Conservation (phyloP, 1,140 invertebrate genomes). For the Nasonia longicornis region DNA sequence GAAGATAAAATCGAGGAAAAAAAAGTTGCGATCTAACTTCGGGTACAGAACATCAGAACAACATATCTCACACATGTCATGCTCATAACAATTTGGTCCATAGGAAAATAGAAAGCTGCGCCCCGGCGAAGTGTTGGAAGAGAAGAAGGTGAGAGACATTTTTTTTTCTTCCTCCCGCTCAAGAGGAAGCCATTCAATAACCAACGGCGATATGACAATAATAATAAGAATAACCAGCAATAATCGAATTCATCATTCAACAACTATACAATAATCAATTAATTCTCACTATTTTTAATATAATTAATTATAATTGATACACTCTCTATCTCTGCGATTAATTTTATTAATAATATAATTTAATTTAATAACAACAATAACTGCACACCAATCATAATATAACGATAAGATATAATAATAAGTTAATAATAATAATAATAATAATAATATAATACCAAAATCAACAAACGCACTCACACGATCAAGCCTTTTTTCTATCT, state of each 20-base stretch:
- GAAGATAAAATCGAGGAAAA: neutral
- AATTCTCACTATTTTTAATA: neutral
- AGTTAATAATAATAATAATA: conserved; percentile 25
- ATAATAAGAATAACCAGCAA: conserved; percentile 36
- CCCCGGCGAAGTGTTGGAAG: conserved; percentile 91
- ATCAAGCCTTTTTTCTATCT: conserved; percentile 45
- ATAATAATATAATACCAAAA: conserved; percentile 39
- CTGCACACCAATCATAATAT: conserved; percentile 18
- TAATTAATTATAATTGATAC: neutral
- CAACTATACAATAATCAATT: conserved; percentile 15
- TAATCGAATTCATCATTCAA: conserved; percentile 7
- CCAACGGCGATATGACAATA: conserved; percentile 37
- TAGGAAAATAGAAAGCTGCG: conserved; percentile 88
- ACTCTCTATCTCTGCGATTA: neutral
- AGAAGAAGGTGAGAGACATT: conserved; percentile 87
- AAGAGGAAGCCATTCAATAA: conserved; percentile 42
- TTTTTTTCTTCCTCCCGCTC: conserved; percentile 47
- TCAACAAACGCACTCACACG: conserved; percentile 23
- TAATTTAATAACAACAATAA: conserved; percentile 37
- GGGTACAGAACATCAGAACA: conserved; percentile 13
- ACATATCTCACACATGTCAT: conserved; percentile 52
- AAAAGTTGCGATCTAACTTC: neutral
- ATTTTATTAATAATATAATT: conserved; percentile 20
- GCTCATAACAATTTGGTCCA: conserved; percentile 69
- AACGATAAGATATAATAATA: neutral